Base-by-base conservation (phyloP, 2,113 vertebrate genomes). In the Desmodus rotundus region DNA sequence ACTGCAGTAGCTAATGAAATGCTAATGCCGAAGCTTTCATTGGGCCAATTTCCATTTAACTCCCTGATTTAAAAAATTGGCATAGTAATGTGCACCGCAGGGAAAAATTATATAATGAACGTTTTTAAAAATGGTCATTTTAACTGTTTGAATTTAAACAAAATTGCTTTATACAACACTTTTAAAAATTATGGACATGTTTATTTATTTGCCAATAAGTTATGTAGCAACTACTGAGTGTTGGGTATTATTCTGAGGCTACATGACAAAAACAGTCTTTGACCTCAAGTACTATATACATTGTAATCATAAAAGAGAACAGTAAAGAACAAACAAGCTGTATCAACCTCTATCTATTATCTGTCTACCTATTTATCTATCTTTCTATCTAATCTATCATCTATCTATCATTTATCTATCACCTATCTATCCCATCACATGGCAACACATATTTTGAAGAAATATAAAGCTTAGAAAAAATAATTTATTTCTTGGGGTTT, bases 1-100 rank as follows among this genome's bases (percentile, higher is more conserved):
- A 80, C 45, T 78, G 22, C 22, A 70, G 56, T 67, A 92, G 50
- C 52, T 95, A 93, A 92, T 86, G 54, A 95, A 94, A 87, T 93
- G 54, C 47, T 90, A 97, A 94, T 93, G 47, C 77, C 47, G 78
- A 74, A 68, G 70, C 20, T 93, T 93, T 47, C 20, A 89, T 72
- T 19, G 36, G 70, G 19, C 20, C 41, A 67, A n/a, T 78, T 93
- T 92, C 56, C 12, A 0, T 38, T 14, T 22, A 73, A 77, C 20
- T 82, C 41, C 33, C 4, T 63, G 28, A 54, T 65, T 58, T 82
- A 36, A 94, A 89, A 81, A 96, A 47, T 13, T 92, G 70, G 31
- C 36, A 63, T 4, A 38, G 16, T 78, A 93, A 76, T 73, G n/a
- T 24, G 54, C 4, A 17, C 16, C 5, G 47, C 15, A 92, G 36